phyloP scores from a whole-genome alignment of 2,113 vertebrate species.

The Pachypanchax playfairii region DNA sequence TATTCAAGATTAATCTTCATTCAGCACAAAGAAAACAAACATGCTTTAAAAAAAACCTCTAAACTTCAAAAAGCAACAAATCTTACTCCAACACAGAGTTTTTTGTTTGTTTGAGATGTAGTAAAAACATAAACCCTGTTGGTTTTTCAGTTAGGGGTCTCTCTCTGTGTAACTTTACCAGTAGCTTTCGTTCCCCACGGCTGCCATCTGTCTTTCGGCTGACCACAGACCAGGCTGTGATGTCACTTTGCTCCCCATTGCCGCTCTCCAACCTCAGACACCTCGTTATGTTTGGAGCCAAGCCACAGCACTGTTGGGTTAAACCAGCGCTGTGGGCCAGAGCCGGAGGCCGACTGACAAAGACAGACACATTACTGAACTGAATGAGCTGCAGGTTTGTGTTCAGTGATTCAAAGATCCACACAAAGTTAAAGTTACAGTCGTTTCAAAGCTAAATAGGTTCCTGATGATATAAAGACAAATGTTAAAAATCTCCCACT shows the following conservation, averaged over 20 bases:
- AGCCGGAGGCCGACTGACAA: constrained; percentile 60
- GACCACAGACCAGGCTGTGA: constrained; percentile 61
- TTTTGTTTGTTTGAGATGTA: constrained; percentile 10
- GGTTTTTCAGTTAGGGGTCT: constrained; percentile 15
- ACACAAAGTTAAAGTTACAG: neutral
- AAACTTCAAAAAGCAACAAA: no score
- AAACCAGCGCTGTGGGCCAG: constrained; percentile 39
- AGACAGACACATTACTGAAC: constrained; percentile 50
- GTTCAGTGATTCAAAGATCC: constrained; percentile 8
- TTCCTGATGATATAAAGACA: neutral
- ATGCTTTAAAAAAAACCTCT: no score
- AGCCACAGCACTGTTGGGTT: constrained; percentile 58
- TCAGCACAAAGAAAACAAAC: no score
- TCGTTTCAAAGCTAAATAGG: neutral
- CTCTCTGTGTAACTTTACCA: constrained; percentile 20
- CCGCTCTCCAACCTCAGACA: constrained; percentile 62
- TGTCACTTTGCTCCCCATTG: constrained; percentile 46
- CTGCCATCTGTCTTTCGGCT: constrained; percentile 41
- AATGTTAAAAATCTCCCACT: no score
- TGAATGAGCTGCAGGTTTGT: constrained; percentile 38
- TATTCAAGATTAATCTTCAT: no score
- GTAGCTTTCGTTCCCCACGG: constrained; percentile 40
- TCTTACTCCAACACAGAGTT: neutral
- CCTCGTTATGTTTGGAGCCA: constrained; percentile 72
- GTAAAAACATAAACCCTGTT: constrained; percentile 40